These are phyloP conservation scores for Bos indicus DNA, from an alignment of 2,113 vertebrate species.

Conservation along the genomic window DNA sequence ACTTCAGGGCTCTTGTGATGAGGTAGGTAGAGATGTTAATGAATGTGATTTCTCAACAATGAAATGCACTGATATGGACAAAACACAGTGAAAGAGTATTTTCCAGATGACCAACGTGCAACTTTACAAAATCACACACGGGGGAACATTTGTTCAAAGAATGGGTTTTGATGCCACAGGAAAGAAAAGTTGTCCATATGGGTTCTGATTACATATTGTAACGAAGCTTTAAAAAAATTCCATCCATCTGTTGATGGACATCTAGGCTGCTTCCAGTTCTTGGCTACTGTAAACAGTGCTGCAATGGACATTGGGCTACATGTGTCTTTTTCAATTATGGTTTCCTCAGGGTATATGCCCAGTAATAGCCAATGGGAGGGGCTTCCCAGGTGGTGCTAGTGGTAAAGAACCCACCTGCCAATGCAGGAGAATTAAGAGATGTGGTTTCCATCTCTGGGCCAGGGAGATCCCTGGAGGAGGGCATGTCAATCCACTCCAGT, in stretches of 20 bases:
- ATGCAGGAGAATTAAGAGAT: not conserved
- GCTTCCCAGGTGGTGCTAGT: not conserved
- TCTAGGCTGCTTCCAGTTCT: not conserved
- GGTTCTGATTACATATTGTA: not conserved
- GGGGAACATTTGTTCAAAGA: not conserved
- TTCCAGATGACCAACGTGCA: not conserved
- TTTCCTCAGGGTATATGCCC: not conserved
- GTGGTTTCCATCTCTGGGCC: not conserved
- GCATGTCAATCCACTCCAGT: not conserved
- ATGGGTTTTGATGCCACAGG: not conserved
- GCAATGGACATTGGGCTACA: not conserved
- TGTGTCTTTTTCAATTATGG: not conserved
- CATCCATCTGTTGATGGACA: not conserved
- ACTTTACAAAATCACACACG: accelerated
- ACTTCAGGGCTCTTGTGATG: not conserved
- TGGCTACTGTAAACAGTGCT: not conserved
- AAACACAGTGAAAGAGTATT: accelerated
- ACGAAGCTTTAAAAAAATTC: not conserved
- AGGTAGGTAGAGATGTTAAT: not conserved
- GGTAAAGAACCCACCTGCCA: not conserved
- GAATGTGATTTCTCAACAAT: not conserved
- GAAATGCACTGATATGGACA: accelerated
- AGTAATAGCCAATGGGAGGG: not conserved
- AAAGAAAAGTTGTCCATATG: accelerated
- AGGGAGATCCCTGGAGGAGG: not conserved